Evolutionary conservation across 2,888 invertebrate species (phyloP).

Genomic region (Lycophotia porphyrea): DNA sequence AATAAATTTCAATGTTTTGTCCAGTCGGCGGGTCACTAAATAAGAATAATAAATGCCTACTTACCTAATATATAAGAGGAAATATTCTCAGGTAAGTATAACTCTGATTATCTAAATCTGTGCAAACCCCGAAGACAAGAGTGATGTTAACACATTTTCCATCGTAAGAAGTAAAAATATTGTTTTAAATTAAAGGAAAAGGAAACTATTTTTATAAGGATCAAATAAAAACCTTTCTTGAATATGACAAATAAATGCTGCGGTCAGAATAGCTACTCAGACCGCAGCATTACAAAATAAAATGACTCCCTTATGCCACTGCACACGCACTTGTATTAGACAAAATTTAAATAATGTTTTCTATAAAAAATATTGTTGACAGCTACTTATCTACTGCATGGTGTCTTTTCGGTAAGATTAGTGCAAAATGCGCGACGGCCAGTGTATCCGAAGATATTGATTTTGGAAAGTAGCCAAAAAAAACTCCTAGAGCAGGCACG

Average conservation of each 20-base stretch:
- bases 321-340: not conserved
- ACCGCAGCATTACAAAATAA: not conserved
- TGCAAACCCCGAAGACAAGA: not conserved
- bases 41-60: not conserved
- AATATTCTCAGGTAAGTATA: not conserved
- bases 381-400: constrained; percentile 64
- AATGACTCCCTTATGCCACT: not conserved
- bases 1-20: not conserved
- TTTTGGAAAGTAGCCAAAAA: constrained; percentile 90
- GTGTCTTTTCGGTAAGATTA: constrained; percentile 83
- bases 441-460: constrained; percentile 89
- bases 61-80: not conserved
- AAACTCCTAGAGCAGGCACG: constrained; percentile 88
- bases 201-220: not conserved
- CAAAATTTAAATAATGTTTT: not conserved
- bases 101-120: not conserved
- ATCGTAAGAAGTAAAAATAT: not conserved
- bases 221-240: not conserved
- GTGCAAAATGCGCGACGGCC: constrained; percentile 87
- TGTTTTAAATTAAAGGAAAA: not conserved
- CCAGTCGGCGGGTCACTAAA: not conserved
- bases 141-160: not conserved
- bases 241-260: no score
- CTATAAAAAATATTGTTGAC: constrained; percentile 27
- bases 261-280: no score